Percentiles rank a stretch among this genome's conserved stretches.
These are phyloP conservation scores for Lanistes nyassanus DNA, from an alignment of 1,140 invertebrate genomes.

Conservation along the genomic window DNA sequence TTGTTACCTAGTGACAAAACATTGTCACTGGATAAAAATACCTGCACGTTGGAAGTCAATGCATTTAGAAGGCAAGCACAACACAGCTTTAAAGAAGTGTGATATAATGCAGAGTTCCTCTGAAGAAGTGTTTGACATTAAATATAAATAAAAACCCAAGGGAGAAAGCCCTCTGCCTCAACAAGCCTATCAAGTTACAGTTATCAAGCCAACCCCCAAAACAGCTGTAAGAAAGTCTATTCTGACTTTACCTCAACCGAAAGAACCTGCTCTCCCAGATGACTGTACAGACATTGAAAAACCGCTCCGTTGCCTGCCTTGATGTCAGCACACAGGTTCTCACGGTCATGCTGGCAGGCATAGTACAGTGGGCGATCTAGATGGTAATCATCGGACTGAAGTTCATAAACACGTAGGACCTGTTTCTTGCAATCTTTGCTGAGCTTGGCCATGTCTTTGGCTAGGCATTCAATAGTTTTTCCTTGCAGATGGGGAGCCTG, in stretches of 20 bases:
- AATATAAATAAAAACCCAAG: no score
- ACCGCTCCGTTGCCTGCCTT: constrained; percentile 77
- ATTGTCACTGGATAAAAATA: no score
- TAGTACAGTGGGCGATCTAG: constrained; percentile 89
- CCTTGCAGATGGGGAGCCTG: constrained; percentile 77
- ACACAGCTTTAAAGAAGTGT: no score
- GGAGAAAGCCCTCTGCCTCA: no score
- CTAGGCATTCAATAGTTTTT: constrained; percentile 86
- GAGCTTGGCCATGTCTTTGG: constrained; percentile 68
- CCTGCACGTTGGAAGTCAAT: no score
- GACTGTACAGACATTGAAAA: constrained; percentile 87
- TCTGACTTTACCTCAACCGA: constrained; percentile 65
- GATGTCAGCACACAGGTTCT: constrained; percentile 71
- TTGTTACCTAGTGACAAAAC: no score
- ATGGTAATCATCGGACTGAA: constrained; percentile 92
- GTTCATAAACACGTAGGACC: constrained; percentile 85
- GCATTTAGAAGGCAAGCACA: no score
- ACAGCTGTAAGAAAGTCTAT: not conserved
- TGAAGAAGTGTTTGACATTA: no score
- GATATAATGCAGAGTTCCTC: no score
- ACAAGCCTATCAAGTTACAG: no score
- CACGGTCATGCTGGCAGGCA: constrained; percentile 87
- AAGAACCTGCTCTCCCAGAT: constrained; percentile 81
- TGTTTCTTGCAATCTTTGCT: constrained; percentile 76
- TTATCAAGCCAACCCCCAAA: not conserved